A percentile compares a stretch with the other conserved stretches of the same genome.
Conservation (phyloP, 2,113 vertebrate genomes). For the Mobula hypostoma region DNA sequence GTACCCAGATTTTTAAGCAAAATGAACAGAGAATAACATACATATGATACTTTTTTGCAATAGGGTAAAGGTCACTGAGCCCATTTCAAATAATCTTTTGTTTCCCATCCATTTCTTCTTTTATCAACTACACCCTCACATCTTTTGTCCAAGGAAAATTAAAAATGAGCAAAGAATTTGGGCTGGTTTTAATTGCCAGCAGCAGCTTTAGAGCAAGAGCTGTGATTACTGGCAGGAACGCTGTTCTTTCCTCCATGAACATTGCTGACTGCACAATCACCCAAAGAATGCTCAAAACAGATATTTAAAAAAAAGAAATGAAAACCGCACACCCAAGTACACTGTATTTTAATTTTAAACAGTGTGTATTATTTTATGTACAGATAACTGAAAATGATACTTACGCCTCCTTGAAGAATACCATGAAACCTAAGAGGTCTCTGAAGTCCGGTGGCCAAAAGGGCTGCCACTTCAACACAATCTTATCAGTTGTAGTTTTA, state of each 20-base stretch:
- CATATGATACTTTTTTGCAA: not conserved
- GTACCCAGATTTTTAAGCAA: not conserved
- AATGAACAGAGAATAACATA: not conserved
- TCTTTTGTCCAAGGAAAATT: not conserved
- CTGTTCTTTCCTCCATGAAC: not conserved
- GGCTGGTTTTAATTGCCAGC: not conserved
- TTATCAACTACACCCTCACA: not conserved
- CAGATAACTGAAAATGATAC: constrained; percentile 45
- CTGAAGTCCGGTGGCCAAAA: constrained; percentile 91
- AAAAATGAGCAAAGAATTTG: not conserved
- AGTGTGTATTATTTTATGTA: not conserved
- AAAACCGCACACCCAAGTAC: not conserved
- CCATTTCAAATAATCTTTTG: not conserved
- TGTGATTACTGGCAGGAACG: not conserved
- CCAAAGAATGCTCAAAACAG: not conserved
- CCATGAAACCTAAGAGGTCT: constrained; percentile 92
- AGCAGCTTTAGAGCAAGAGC: not conserved
- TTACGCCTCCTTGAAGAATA: constrained; percentile 97
- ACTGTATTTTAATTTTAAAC: not conserved
- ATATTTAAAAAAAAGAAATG: not conserved
- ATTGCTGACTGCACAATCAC: not conserved
- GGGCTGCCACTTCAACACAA: constrained; percentile 79
- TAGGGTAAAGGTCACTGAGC: not conserved
- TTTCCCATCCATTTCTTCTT: not conserved
- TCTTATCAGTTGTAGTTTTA: constrained; percentile 68